These are phyloP conservation scores for Perognathus longimembris DNA, from an alignment of 2,113 vertebrate species.

Conservation along the genomic window DNA sequence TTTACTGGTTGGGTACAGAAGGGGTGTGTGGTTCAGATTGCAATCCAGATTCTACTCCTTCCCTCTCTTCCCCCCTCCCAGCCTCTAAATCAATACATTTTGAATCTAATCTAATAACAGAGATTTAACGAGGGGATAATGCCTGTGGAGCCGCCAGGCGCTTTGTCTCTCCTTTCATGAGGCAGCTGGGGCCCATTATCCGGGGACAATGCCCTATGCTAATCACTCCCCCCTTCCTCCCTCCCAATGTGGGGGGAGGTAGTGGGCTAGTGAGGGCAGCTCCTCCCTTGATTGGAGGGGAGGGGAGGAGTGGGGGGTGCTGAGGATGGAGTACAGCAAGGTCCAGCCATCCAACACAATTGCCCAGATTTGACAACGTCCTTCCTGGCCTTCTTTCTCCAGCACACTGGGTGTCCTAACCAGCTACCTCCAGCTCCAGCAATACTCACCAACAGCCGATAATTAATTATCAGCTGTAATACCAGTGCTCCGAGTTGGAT, in stretches of 20 bases:
- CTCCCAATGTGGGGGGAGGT: neutral
- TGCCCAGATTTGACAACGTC: slow-evolving; percentile 8
- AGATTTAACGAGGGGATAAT: slow-evolving; percentile 91
- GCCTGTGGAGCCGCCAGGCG: slow-evolving; percentile 85
- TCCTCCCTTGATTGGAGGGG: slow-evolving; percentile 54
- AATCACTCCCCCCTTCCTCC: slow-evolving; percentile 71
- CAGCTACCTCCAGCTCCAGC: neutral
- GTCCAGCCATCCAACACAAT: neutral
- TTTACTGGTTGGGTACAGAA: slow-evolving; percentile 9
- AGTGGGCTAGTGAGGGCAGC: slow-evolving; percentile 60
- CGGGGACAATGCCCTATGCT: slow-evolving; percentile 80
- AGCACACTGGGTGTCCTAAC: neutral
- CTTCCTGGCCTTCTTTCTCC: neutral
- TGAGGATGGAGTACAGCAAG: neutral
- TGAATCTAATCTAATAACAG: slow-evolving; percentile 91
- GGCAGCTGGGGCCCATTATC: slow-evolving; percentile 83
- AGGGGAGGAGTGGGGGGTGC: neutral
- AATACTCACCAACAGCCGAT: slow-evolving; percentile 25
- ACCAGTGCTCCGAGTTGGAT: neutral
- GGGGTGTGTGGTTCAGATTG: neutral
- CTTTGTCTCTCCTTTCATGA: slow-evolving; percentile 80
- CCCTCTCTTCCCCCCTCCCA: slow-evolving; percentile 15
- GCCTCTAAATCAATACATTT: slow-evolving; percentile 87
- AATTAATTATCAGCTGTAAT: slow-evolving; percentile 85
- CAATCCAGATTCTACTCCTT: slow-evolving; percentile 77